Base-by-base conservation (phyloP, 2,113 vertebrate species). In the Formicarius rufipectus region DNA sequence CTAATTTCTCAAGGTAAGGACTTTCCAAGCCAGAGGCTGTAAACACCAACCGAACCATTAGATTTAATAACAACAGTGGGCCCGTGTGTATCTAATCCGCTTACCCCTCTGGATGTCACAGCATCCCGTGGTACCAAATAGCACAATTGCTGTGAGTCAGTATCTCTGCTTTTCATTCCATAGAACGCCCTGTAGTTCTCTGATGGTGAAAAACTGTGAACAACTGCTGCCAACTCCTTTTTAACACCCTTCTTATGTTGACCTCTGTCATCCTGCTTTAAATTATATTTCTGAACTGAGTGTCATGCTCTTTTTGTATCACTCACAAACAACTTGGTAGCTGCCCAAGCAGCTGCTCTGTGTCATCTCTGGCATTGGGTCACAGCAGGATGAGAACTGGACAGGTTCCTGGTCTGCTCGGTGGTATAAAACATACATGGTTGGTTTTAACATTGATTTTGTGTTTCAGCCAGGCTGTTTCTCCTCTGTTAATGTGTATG, bases 191-290 rank as follows among this genome's bases (percentile, higher is more conserved):
- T 16, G 16, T 62, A 79, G 90, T 71, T 81, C 79, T 77, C 28
- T 44, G 45, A 12, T 23, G 37, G 90, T 58, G 35, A 86, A 93
- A 95, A 96, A 56, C 80, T 94, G 90, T 71, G 79, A 93, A 74
- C 84, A 90, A 71, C 73, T 86, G 63, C 75, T 95, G 92, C 72
- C 95, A 93, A 23, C 33, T 88, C 63, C 74, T 73, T 90, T 94
- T 62, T 84, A 94, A 81, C 86, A 71, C 76, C 52, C 39, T 88
- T 85, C 50, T 72, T 42, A 52, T 24, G 64, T 44, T 72, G 80
- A 95, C 89, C 91, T 92, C 76, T 90, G 76, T 78, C 73, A 64
- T 81, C 89, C 16, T 80, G 52, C 52, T 84, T 47, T 71, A 63
- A 92, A 85, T 84, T 63, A 9, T 10, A 78, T 78, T 92, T 89